Conservation (phyloP, 1,140 invertebrate genomes). For the Battus philenor region DNA sequence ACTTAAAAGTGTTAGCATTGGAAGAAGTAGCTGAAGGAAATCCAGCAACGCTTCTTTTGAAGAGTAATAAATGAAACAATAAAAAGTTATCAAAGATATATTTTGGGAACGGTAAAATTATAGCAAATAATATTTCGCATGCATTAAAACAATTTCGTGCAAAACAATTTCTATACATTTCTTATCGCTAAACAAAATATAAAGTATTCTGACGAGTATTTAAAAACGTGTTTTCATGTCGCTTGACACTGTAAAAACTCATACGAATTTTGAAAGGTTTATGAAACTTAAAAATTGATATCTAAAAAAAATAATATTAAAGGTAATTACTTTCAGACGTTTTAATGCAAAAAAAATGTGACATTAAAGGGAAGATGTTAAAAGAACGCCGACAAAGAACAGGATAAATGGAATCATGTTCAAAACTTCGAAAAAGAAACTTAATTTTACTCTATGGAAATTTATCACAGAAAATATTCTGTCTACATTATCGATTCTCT, state of each 20-base stretch:
- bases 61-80: slow-evolving; percentile 23
- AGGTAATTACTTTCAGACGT: no score
- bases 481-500: slow-evolving; percentile 22
- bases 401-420: slow-evolving; percentile 9
- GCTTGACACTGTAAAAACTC: no score
- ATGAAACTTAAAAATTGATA: no score
- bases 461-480: slow-evolving; percentile 51
- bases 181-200: slow-evolving; percentile 21
- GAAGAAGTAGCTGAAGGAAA: background rate
- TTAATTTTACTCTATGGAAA: slow-evolving; percentile 24
- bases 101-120: slow-evolving; percentile 47
- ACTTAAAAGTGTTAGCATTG: no score
- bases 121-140: slow-evolving; percentile 56
- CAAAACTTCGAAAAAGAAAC: slow-evolving; percentile 18
- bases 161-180: slow-evolving; percentile 45
- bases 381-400: no score
- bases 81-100: slow-evolving; percentile 39
- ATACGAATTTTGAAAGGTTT: no score
- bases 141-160: slow-evolving; percentile 62
- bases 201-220: no score
- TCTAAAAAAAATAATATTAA: no score
- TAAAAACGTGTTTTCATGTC: no score
- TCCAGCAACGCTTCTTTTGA: background rate
- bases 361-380: no score
- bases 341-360: no score